Evolutionary conservation across 2,888 invertebrate species (phyloP), one percentile per base, ranked within the genome.

Genomic region (Heliconius sara): DNA sequence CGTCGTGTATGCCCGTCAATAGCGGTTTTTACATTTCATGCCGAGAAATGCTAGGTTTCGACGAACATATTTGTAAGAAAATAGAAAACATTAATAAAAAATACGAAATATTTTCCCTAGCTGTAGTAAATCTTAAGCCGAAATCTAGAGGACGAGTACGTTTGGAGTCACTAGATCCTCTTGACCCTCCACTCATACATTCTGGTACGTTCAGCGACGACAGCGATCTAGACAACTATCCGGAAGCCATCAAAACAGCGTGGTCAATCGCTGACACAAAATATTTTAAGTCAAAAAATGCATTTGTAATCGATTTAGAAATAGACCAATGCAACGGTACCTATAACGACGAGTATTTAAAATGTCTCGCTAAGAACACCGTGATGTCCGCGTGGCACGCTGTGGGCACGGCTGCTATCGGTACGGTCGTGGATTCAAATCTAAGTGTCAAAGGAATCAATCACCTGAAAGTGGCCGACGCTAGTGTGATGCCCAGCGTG

Each of bases 351-450:
- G 94, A 93, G 9, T 91, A 91, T 84, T 90, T 95, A 89, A 92
- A 88, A 76, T 97, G 96, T 84, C 85, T 84, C 22, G 87, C 93
- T 3, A 86, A 75, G 63, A 87, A 88, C 39, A 86, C 89, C 83
- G 93, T 89, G 22, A 90, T 88, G 85, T 87, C 94, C 0, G 93
- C 93, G 22, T 94, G 93, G 93, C 94, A 94, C 82, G 86, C 93
- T 1, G 93, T 89, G 10, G 94, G 94, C 2, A 93, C 94, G 0
- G 90, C 91, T 0, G 89, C 92, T 0, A 87, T 94, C 90, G 94
- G 93, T 0, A 34, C 83, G 2, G 94, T 93, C 22, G 85, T 94
- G 67, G 93, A 94, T 81, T 79, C 82, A 0, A 52, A 84, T 77
- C 79, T 94, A 80, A 83, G 83, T 63, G 93, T 94, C 52, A 77